These are phyloP conservation scores for Caenorhabditis wallacei DNA, from an alignment of 2,888 invertebrate species.

Conservation along the genomic window DNA sequence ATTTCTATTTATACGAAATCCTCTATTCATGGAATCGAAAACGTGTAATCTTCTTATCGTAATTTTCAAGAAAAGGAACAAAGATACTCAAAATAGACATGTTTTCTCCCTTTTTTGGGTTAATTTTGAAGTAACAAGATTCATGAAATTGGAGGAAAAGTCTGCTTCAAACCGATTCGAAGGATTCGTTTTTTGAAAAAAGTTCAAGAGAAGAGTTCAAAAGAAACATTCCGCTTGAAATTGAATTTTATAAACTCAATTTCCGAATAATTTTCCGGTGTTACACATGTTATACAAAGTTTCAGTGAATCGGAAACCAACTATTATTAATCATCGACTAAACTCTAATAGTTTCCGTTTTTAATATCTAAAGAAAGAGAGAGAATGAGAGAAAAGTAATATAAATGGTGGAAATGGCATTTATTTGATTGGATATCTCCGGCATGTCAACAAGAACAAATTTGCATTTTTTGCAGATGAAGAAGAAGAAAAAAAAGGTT, in stretches of 20 bases:
- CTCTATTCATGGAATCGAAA: neutral
- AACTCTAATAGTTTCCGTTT: constrained; percentile 10
- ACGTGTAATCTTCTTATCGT: constrained; percentile 11
- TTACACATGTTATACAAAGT: constrained; percentile 5
- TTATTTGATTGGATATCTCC: constrained; percentile 50
- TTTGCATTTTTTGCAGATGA: constrained; percentile 41
- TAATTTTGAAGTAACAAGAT: too few relatives aligned
- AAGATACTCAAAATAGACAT: neutral
- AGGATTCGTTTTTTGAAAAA: neutral
- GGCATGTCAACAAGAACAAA: constrained; percentile 40
- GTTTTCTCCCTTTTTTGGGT: neutral
- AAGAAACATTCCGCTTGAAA: constrained; percentile 1
- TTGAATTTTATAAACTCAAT: neutral
- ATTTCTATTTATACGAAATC: constrained; percentile 4
- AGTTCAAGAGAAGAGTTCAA: neutral
- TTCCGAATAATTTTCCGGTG: constrained; percentile 12
- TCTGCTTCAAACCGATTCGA: too few relatives aligned
- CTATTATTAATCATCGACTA: constrained; percentile 7
- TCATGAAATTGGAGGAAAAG: too few relatives aligned
- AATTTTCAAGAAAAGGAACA: neutral
- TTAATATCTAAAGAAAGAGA: neutral
- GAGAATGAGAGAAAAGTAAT: constrained; percentile 18
- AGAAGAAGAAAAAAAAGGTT: neutral
- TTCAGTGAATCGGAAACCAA: constrained; percentile 32
- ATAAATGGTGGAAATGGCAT: constrained; percentile 28